These are phyloP conservation scores for Leptopilina boulardi DNA, from an alignment of 1,140 invertebrate species.

Conservation along the genomic window DNA sequence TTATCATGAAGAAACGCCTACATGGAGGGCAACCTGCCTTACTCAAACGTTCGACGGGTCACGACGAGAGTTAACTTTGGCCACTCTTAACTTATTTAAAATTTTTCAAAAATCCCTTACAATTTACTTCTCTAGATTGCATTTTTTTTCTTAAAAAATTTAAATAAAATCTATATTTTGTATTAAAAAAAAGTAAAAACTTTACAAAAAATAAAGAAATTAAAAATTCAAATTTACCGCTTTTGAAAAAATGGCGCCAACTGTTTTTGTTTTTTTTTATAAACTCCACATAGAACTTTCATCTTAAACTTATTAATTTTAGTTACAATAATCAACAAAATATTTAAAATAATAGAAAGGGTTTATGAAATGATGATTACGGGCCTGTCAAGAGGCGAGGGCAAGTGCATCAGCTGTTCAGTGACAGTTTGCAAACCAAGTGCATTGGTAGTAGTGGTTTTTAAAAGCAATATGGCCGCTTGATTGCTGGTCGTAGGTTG, in stretches of 20 bases:
- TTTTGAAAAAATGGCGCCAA: not conserved
- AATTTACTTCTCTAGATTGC: no score
- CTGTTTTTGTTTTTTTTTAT: not conserved
- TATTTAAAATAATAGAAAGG: not conserved
- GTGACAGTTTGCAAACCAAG: conserved; percentile 70
- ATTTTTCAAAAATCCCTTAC: no score
- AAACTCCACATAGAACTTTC: not conserved
- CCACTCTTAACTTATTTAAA: no score
- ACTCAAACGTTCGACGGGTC: no score
- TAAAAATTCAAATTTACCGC: conserved; percentile 4
- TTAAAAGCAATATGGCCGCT: conserved; percentile 73
- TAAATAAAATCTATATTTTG: not conserved
- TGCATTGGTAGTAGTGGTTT: conserved; percentile 58
- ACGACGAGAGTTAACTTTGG: no score
- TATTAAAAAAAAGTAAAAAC: not conserved
- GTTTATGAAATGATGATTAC: not conserved
- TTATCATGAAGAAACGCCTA: no score
- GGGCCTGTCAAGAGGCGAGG: conserved; percentile 38
- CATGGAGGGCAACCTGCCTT: no score
- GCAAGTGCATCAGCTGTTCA: conserved; percentile 71
- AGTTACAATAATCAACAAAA: not conserved
- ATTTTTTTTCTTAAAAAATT: no score
- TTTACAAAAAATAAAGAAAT: not conserved
- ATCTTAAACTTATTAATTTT: not conserved
- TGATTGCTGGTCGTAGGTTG: conserved; percentile 65